These are phyloP conservation scores for Camponotus fellah DNA, from an alignment of 2,888 invertebrate species.

Conservation along the genomic window DNA sequence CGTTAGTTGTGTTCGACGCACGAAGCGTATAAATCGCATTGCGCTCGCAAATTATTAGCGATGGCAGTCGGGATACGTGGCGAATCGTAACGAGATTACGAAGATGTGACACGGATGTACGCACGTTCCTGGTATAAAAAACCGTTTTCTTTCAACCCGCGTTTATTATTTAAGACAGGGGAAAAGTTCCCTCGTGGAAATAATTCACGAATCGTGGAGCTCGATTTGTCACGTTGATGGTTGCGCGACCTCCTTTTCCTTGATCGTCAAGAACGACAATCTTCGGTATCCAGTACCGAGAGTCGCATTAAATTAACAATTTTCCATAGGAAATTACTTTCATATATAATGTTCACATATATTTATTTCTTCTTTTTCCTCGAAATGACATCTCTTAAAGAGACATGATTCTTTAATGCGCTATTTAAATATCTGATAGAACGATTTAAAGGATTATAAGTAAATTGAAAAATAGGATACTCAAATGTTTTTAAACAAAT, in stretches of 20 bases:
- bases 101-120: not conserved
- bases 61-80: not conserved
- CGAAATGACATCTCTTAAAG: conserved; percentile 1
- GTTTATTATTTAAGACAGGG: not conserved
- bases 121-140: not conserved
- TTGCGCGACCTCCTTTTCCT: not conserved
- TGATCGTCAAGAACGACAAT: not conserved
- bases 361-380: not conserved
- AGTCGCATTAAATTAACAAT: conserved; percentile 26
- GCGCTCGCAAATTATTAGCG: conserved; percentile 22
- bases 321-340: conserved; percentile 28
- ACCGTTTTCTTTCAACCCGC: not conserved
- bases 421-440: not conserved
- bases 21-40: conserved; percentile 3
- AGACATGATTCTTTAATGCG: not conserved
- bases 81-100: not conserved
- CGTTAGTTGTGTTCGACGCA: conserved; percentile 16
- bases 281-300: not conserved
- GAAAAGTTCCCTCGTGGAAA: not conserved
- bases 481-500: not conserved
- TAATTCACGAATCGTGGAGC: not conserved
- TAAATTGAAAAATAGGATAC: not conserved
- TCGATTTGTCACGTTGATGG: not conserved
- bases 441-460: not conserved
- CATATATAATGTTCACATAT: not conserved